Base-by-base conservation (phyloP, 2,797 vertebrate genomes). In the Vireo griseus region DNA sequence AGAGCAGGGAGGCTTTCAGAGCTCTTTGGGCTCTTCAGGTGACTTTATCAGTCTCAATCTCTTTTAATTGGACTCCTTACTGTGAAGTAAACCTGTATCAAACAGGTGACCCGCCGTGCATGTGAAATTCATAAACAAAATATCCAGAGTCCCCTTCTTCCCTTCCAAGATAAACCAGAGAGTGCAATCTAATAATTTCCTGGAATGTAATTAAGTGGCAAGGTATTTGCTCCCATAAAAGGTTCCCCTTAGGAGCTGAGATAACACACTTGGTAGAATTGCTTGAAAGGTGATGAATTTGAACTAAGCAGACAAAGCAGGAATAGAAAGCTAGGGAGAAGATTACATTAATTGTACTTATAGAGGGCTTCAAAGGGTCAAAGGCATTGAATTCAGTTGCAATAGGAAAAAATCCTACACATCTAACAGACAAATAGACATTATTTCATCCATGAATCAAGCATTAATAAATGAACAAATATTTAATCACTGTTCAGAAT, bases 221-320 rank as follows among this genome's bases (percentile, higher is more conserved):
- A 94, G 40, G 48, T 92, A 73, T 93, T 89, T 93, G 52, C 37
- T 88, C 18, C 66, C 48, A 24, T 39, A 51, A 69, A 68, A 84
- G 40, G 44, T 89, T 78, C 44, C 74, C 51, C 67, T n/a, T 69
- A 89, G 91, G 71, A 93, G 51, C 74, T 73, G 67, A 92, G 92
- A 82, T 94, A 91, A 73, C 33, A 52, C 2, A 8, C 45, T 35
- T 9, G 10, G 51, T 73, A 55, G 80, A 69, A 92, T 85, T 92
- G 33, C 61, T 77, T 67, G 75, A 76, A 94, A 91, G 78, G n/a
- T 91, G 71, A 79, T 96, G 74, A 87, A 83, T 89, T 82, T 91
- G 86, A 94, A 84, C 0, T 7, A 91, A 59, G 6, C 52, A 76
- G 61, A 87, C 59, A 89, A 89, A 92, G 33, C 24, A 89, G 45